Evolutionary conservation across 1,140 invertebrate genomes (phyloP), one percentile per base, ranked within the genome.

Genomic region (Gonatopus flavifemur): DNA sequence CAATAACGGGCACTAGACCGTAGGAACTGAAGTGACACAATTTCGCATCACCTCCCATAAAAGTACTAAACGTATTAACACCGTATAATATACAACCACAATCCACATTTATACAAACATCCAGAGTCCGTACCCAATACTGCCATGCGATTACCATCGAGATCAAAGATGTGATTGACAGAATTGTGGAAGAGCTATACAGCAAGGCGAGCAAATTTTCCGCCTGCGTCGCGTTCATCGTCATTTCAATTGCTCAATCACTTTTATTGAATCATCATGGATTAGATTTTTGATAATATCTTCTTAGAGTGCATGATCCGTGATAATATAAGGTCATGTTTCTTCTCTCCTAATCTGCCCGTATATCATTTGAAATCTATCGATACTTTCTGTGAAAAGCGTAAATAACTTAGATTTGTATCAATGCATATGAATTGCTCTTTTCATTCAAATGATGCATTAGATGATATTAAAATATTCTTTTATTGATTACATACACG

Each of bases 31-130:
- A 89, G 13, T 84, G 68, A 51, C 87, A 88, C 16, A 83, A 76
- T 4, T 80, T 80, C 7, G 81, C 81, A 28, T 83, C 80, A 0
- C 86, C 85, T n/a, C 87, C 87, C 59, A 81, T 82, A 47, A 88
- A 86, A 24, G 78, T 82, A 25, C 70, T 78, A 49, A 77, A 82
- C 3, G 83, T 82, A 37, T 77, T 82, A 1, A 77, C 69, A n/a
- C 82, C 81, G 57, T 84, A 85, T 0, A 89, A 72, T 56, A 87
- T 83, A 52, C 86, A 88, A 6, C 85, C 85, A 66, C 86, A 88
- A 45, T 86, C 80, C 30, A 82, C 70, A 3, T 77, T 71, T 4
- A 83, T 77, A 50, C 86, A 88, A 6, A 80, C 76, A 56, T 88
- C 81, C 7, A 88, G 70, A 0, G 84, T 85, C 38, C 78, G 70